These are phyloP conservation scores for Prunella strophiata DNA, from an alignment of 2,797 vertebrate species.

Conservation along the genomic window DNA sequence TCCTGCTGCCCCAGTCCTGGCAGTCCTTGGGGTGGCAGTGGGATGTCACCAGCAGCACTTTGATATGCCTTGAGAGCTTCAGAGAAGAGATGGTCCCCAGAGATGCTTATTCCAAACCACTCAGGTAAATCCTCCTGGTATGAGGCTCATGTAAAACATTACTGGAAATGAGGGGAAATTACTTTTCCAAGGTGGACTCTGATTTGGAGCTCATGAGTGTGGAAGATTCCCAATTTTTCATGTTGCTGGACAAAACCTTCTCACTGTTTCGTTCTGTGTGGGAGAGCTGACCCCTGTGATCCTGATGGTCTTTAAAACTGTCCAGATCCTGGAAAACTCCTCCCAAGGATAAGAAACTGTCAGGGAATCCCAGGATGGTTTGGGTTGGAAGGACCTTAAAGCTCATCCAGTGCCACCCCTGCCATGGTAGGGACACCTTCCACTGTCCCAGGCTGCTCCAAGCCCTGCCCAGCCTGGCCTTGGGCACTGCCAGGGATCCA, in stretches of 20 bases:
- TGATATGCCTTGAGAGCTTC: conserved; percentile 33
- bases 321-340: neutral
- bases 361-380: neutral
- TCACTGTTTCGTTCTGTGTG: neutral
- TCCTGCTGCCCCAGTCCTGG: neutral
- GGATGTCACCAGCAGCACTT: conserved; percentile 33
- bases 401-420: neutral
- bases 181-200: neutral
- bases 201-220: neutral
- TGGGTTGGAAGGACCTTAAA: neutral
- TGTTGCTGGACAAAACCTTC: neutral
- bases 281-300: neutral
- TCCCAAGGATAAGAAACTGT: neutral
- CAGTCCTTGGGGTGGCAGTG: neutral
- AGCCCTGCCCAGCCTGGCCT: neutral
- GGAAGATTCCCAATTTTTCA: neutral
- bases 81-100: conserved; percentile 30
- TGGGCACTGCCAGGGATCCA: neutral
- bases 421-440: neutral
- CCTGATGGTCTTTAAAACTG: neutral
- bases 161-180: neutral
- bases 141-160: neutral
- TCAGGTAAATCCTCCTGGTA: conserved; percentile 16
- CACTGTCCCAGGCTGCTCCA: neutral
- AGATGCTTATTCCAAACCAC: neutral